Base-by-base conservation (phyloP, 2,888 invertebrate species). In the Julus scandinavius region DNA sequence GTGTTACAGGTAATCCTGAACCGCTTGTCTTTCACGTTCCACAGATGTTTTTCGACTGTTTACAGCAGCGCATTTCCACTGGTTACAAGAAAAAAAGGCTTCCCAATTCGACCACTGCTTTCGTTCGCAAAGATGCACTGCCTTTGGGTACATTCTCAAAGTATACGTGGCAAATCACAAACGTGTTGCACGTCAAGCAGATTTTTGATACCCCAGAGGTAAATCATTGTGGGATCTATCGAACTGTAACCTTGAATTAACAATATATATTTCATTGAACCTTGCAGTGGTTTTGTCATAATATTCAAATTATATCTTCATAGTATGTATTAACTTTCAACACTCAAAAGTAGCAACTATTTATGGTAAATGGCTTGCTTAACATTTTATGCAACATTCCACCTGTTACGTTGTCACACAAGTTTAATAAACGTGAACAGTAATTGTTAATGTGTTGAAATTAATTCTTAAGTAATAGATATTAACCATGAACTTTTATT, bases 101-200 rank as follows among this genome's bases (percentile, higher is more conserved):
- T 45, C 95, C 95, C 6, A 95, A 95, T 91, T 93, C 93, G 63
- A 95, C 95, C 0, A 93, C 94, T 1, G 94, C 94, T 0, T 94
- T 95, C 90, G 92, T 93, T 0, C 91, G 94, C 85, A 93, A 93
- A 89, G 94, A 95, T 90, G 93, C 94, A 13, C 93, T 95, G 40
- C 95, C 95, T 29, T 91, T 95, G 87, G 95, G 95, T 63, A 95
- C 94, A 17, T 95, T 95, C 89, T 95, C 94, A 0, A 95, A 95
- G 91, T 95, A 95, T 91, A 94, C 94, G 0, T 96, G 96, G 95
- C 94, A 95, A 90, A 95, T 96, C 87, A 95, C 94, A 40, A 95
- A 95, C 91, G 94, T 95, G 40, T 91, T 95, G 40, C 95, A 95
- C 87, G 94, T 96, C 0, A 95, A 95, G 91, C 94, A 95, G 91